These are phyloP conservation scores for Garrulus glandarius DNA, from an alignment of 2,797 vertebrate species.

Conservation along the genomic window DNA sequence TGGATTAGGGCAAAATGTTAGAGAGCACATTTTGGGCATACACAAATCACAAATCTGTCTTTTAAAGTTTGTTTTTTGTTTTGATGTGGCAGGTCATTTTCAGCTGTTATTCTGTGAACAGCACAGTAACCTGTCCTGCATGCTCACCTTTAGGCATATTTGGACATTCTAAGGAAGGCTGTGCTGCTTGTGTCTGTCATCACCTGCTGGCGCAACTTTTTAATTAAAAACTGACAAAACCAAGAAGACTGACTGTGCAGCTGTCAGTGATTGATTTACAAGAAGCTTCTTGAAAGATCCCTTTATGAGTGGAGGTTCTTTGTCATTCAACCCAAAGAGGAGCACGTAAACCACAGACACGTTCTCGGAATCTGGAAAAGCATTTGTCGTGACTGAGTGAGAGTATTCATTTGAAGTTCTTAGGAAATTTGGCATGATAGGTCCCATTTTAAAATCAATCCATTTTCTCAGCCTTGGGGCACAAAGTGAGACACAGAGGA, in stretches of 20 bases:
- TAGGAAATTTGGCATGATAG: not conserved
- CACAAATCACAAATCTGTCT: not conserved
- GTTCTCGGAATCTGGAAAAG: not conserved
- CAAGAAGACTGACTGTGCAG: not conserved
- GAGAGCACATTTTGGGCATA: not conserved
- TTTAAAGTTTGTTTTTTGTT: not conserved
- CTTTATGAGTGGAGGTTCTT: not conserved
- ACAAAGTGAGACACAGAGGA: not conserved
- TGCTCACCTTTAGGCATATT: not conserved
- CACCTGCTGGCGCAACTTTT: not conserved
- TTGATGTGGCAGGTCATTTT: not conserved
- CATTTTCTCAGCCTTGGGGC: conserved; percentile 8
- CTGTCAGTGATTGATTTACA: conserved; percentile 35
- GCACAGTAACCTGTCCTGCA: not conserved
- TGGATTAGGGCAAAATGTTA: not conserved
- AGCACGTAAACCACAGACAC: not conserved
- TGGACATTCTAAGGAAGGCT: not conserved
- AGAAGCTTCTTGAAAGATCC: conserved; percentile 9
- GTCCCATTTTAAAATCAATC: conserved; percentile 14
- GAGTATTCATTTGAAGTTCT: conserved; percentile 18
- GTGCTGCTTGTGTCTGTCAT: not conserved
- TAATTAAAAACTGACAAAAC: conserved; percentile 54
- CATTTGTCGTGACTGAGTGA: not conserved
- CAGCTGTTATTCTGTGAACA: not conserved
- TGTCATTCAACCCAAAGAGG: not conserved